These are phyloP conservation scores for Dusona sp. DNA, from an alignment of 2,888 invertebrate species.

Conservation along the genomic window DNA sequence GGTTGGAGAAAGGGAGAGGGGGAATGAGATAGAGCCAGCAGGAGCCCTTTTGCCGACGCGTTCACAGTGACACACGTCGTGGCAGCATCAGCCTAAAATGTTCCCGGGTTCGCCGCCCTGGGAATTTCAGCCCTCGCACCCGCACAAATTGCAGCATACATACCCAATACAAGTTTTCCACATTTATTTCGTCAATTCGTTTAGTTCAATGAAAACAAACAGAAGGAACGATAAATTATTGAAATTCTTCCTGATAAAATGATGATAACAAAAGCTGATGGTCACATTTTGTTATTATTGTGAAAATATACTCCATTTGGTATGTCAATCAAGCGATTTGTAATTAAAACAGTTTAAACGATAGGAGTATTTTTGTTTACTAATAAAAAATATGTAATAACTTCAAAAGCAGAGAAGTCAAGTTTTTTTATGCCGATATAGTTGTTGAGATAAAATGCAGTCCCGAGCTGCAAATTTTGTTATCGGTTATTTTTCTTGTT, in stretches of 20 bases:
- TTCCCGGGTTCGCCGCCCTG: constrained; percentile 49
- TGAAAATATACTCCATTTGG: neutral
- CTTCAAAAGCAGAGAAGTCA: neutral
- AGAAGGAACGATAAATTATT: neutral
- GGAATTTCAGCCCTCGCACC: constrained; percentile 20
- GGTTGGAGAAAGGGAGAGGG: constrained; percentile 2
- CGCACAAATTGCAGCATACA: constrained; percentile 8
- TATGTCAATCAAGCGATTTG: neutral
- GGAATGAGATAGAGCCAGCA: constrained; percentile 45
- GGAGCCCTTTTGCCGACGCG: constrained; percentile 41
- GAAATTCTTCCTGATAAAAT: neutral
- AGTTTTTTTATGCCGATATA: neutral
- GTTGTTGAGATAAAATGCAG: neutral
- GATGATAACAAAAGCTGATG: no score
- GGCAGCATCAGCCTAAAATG: constrained; percentile 59
- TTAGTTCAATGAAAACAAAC: neutral
- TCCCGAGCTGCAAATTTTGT: neutral
- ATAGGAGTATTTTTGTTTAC: neutral
- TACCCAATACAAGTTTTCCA: neutral
- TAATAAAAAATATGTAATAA: neutral
- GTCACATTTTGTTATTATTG: neutral
- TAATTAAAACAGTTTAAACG: neutral
- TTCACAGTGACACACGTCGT: constrained; percentile 57
- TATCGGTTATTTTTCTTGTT: neutral
- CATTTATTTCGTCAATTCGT: constrained; percentile 8